These are phyloP conservation scores for Halocynthia aurantium DNA, from an alignment of 23 tunicate species.

Conservation along the genomic window DNA sequence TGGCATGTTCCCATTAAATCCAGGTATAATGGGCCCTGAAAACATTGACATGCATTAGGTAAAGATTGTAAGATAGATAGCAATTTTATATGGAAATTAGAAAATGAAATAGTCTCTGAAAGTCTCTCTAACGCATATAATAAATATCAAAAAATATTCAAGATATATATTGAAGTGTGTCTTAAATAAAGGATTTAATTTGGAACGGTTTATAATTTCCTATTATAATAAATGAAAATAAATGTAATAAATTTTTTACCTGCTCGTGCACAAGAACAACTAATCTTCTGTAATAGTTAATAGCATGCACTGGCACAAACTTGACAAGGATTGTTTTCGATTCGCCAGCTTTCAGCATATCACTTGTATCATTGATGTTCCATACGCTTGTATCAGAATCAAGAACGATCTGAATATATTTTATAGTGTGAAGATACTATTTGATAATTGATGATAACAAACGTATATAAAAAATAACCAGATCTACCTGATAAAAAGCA, in stretches of 20 bases:
- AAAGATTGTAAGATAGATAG: not conserved
- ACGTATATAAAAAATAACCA: no score
- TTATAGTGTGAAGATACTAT: no score
- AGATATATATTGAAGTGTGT: not conserved
- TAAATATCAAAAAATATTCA: not conserved
- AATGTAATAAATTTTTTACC: conserved; percentile 20
- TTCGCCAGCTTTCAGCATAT: conserved; percentile 19
- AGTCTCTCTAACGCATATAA: not conserved
- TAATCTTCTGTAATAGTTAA: conserved; percentile 47
- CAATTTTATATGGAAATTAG: not conserved
- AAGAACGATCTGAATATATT: conserved; percentile 20
- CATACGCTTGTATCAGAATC: conserved; percentile 25
- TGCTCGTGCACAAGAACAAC: conserved; percentile 60
- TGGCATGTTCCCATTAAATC: conserved; percentile 84
- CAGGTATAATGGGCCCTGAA: conserved; percentile 58
- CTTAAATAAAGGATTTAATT: not conserved
- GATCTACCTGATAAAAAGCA: conserved; percentile 52
- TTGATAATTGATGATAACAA: no score
- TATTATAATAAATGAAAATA: not conserved
- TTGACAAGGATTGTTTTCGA: conserved; percentile 22
- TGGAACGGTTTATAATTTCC: not conserved
- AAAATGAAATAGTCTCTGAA: not conserved
- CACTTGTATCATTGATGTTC: conserved; percentile 18
- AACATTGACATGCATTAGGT: not conserved
- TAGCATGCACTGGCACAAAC: conserved; percentile 46